A percentile compares a stretch with the other conserved stretches of the same genome.
phyloP scores from a whole-genome alignment of 1,140 invertebrate genomes.

The Liolophura sinensis region DNA sequence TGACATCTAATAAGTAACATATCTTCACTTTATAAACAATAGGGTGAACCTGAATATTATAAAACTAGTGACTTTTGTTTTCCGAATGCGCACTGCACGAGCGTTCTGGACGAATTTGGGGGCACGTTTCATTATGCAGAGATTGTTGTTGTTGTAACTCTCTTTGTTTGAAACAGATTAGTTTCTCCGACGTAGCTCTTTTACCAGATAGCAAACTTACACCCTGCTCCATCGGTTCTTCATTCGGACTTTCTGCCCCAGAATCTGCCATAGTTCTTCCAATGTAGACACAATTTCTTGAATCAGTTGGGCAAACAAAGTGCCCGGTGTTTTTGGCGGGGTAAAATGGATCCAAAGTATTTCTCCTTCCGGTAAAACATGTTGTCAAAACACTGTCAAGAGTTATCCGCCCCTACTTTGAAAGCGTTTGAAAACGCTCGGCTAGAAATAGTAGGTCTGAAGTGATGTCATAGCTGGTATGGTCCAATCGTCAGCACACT shows the following conservation, averaged over 20 bases:
- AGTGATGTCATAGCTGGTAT: no score
- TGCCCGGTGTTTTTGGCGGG: no score
- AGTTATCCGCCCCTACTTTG: no score
- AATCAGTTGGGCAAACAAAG: no score
- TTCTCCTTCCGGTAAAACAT: no score
- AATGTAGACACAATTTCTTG: background rate
- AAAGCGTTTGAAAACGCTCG: no score
- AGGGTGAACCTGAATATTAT: background rate
- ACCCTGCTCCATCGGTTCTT: constrained; percentile 28
- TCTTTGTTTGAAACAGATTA: background rate
- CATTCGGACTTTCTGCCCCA: constrained; percentile 24
- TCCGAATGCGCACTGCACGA: background rate
- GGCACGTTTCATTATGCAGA: background rate
- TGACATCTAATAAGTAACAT: no score
- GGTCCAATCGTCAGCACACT: no score
- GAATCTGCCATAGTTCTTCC: constrained; percentile 27
- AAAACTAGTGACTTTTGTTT: background rate
- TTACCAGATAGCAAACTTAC: constrained; percentile 12
- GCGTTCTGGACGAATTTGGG: background rate
- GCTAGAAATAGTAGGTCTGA: no score
- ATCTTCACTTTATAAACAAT: background rate
- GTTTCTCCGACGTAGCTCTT: background rate
- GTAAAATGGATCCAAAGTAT: no score
- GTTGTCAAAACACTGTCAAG: no score
- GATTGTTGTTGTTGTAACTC: background rate